Evolutionary conservation across 92 coral and sea anemone species (phyloP).

Genomic region (Epizoanthus fatuus): DNA sequence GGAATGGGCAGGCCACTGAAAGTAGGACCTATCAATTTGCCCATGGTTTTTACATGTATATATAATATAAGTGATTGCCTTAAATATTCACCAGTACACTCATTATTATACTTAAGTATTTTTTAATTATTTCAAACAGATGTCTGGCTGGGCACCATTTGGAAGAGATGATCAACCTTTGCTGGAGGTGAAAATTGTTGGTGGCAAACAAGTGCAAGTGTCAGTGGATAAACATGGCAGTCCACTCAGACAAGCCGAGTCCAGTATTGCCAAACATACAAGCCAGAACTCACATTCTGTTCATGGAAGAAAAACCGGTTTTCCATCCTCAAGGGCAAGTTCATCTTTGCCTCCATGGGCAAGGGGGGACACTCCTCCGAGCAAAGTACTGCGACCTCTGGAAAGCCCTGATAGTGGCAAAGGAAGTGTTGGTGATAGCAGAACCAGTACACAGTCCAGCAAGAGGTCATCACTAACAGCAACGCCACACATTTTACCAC

Average conservation of each 20-base stretch:
- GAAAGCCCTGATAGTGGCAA: conserved; percentile 39
- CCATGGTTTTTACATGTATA: too few species aligned
- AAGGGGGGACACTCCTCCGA: conserved; percentile 80
- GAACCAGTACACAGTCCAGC: background rate
- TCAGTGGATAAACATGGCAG: conserved; percentile 79
- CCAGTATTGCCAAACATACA: conserved; percentile 2
- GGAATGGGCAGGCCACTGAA: too few species aligned
- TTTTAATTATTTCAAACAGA: background rate
- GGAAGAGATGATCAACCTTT: conserved; percentile 93
- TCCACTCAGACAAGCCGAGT: conserved; percentile 38
- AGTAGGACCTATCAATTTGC: too few species aligned
- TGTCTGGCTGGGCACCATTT: conserved; percentile 92
- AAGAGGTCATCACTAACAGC: conserved; percentile 36
- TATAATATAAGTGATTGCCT: too few species aligned
- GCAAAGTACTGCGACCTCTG: conserved; percentile 67
- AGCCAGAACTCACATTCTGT: conserved; percentile 18
- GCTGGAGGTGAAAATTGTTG: conserved; percentile 82
- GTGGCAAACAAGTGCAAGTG: conserved; percentile 87
- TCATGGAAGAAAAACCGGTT: background rate
- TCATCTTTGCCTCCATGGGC: conserved; percentile 73
- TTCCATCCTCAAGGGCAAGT: background rate
- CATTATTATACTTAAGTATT: too few species aligned
- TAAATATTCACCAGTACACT: too few species aligned
- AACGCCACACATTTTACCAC: conserved; percentile 74
- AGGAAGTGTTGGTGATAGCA: background rate